phyloP scores from a whole-genome alignment of 2,797 vertebrate genomes.

The Enteromius unitaeniatus region DNA sequence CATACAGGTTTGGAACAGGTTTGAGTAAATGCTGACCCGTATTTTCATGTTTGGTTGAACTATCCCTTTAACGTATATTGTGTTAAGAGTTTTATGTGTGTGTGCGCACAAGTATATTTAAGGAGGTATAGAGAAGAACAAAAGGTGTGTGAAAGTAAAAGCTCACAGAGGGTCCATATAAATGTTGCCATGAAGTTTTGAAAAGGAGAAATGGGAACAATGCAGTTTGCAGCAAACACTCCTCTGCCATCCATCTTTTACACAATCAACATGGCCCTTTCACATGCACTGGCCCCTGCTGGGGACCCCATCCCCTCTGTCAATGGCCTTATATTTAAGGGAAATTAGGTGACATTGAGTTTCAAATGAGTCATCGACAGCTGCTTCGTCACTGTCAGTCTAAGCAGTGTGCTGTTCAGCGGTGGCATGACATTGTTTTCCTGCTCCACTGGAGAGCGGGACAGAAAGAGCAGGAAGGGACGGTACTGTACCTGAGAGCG shows the following conservation, averaged over 20 bases:
- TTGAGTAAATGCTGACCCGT: not conserved
- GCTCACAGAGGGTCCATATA: slow-evolving; percentile 66
- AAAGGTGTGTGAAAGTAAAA: slow-evolving; percentile 55
- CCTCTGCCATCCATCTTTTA: slow-evolving; percentile 68
- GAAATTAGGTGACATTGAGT: slow-evolving; percentile 75
- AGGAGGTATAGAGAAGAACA: slow-evolving; percentile 51
- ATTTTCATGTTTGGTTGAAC: not conserved
- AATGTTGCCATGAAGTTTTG: slow-evolving; percentile 60
- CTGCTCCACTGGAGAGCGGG: slow-evolving; percentile 28
- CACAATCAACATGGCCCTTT: slow-evolving; percentile 65
- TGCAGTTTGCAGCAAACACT: slow-evolving; percentile 61
- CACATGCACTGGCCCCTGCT: slow-evolving; percentile 68
- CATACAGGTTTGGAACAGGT: not conserved
- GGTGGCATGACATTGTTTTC: slow-evolving; percentile 48
- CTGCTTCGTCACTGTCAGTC: slow-evolving; percentile 68
- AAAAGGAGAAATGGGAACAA: slow-evolving; percentile 61
- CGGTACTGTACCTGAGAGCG: not conserved
- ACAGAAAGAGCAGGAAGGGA: not conserved
- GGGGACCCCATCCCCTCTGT: slow-evolving; percentile 61
- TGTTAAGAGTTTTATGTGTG: slow-evolving; percentile 29
- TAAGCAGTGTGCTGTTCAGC: slow-evolving; percentile 23
- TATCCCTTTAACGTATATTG: not conserved
- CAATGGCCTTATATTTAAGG: slow-evolving; percentile 64
- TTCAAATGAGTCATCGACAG: slow-evolving; percentile 71
- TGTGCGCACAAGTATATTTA: slow-evolving; percentile 42